phyloP scores from a whole-genome alignment of 2,888 invertebrate genomes.

The Trichacis sp. region DNA sequence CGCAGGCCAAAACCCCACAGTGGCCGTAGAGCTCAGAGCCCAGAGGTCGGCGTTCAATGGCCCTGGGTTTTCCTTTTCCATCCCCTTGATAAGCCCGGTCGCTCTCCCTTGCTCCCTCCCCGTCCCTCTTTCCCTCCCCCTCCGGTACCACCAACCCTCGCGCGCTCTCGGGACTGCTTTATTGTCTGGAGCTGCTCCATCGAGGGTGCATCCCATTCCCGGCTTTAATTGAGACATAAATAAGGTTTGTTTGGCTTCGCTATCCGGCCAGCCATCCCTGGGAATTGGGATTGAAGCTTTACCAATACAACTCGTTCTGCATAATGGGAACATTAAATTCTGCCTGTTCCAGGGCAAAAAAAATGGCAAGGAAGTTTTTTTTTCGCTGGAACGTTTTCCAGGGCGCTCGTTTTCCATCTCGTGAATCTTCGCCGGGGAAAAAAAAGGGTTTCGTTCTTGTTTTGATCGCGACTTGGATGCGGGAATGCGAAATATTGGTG shows the following conservation, averaged over 20 bases:
- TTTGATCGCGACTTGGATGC: neutral
- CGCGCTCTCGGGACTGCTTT: slow-evolving; percentile 51
- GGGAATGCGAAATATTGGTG: neutral
- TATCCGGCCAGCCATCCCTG: slow-evolving; percentile 63
- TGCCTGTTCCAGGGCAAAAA: slow-evolving; percentile 39
- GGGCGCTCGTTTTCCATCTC: slow-evolving; percentile 31
- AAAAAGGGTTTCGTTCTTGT: neutral
- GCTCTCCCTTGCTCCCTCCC: slow-evolving; percentile 43
- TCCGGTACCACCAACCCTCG: slow-evolving; percentile 29
- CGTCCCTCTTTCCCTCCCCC: slow-evolving; percentile 34
- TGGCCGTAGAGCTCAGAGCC: slow-evolving; percentile 54
- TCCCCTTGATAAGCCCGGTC: slow-evolving; percentile 47
- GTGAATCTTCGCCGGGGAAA: slow-evolving; percentile 20
- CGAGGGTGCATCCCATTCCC: slow-evolving; percentile 70
- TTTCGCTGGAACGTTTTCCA: slow-evolving; percentile 42
- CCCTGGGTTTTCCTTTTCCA: slow-evolving; percentile 58
- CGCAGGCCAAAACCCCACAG: slow-evolving; percentile 42
- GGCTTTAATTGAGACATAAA: slow-evolving; percentile 70
- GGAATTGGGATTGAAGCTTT: slow-evolving; percentile 67
- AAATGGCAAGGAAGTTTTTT: slow-evolving; percentile 42
- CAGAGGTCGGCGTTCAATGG: slow-evolving; percentile 69
- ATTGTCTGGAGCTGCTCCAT: slow-evolving; percentile 68
- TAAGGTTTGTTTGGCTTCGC: slow-evolving; percentile 70
- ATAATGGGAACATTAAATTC: slow-evolving; percentile 66
- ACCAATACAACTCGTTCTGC: slow-evolving; percentile 67